phyloP scores from a whole-genome alignment of 2,888 invertebrate genomes.

The Pyrgus malvae region DNA sequence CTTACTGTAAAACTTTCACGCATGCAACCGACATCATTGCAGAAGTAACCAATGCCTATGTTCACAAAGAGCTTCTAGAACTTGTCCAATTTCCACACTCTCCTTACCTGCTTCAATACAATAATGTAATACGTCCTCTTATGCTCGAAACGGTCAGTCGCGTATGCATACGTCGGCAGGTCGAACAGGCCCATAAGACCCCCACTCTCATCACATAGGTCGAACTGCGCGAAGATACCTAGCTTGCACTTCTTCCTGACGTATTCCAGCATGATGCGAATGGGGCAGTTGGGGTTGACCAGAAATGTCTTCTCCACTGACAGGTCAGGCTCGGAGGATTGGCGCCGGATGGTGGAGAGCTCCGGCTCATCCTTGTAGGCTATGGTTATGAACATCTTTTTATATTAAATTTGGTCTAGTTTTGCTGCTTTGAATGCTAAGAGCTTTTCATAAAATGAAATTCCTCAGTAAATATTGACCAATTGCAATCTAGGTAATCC shows the following conservation, averaged over 20 bases:
- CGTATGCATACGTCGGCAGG: slow-evolving; percentile 56
- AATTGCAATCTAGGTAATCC: no score
- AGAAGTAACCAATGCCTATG: not conserved
- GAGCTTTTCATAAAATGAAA: no score
- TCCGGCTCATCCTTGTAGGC: slow-evolving; percentile 63
- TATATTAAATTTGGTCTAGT: no score
- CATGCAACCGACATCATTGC: no score
- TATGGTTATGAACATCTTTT: slow-evolving; percentile 59
- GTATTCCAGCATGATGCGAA: slow-evolving; percentile 68
- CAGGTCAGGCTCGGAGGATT: slow-evolving; percentile 45
- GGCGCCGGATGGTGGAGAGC: slow-evolving; percentile 42
- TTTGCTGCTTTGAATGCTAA: no score
- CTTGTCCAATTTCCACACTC: no score
- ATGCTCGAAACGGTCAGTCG: slow-evolving; percentile 55
- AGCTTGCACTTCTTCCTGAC: slow-evolving; percentile 64
- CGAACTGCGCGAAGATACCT: slow-evolving; percentile 57
- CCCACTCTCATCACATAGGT: slow-evolving; percentile 61
- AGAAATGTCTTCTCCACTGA: slow-evolving; percentile 57
- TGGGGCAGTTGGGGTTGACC: slow-evolving; percentile 64
- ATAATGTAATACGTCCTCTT: slow-evolving; percentile 63
- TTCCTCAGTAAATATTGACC: no score
- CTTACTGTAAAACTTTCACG: no score
- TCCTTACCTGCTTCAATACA: slow-evolving; percentile 51
- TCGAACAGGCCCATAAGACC: slow-evolving; percentile 52
- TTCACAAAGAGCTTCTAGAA: no score